Evolutionary conservation across 1,140 invertebrate species (phyloP), one percentile per base, ranked within the genome.

Genomic region (Myzus persicae): DNA sequence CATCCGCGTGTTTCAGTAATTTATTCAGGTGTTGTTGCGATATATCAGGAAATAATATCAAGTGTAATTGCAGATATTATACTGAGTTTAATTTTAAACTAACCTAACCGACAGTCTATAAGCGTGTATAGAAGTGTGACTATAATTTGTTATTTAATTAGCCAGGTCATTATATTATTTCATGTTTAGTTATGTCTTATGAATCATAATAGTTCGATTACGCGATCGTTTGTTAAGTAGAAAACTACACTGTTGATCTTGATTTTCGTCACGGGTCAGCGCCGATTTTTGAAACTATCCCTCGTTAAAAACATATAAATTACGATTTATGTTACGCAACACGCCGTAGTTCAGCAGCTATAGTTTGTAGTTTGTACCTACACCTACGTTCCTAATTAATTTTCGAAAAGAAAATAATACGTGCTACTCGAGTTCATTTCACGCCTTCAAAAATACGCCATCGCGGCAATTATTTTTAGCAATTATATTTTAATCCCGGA

Each of bases 291-390:
- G 89, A 90, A 90, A 90, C 48, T 38, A 42, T 42, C 20, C 26
- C 36, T 90, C 89, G 48, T 90, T 90, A 90, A 90, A 90, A 90
- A 24, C 46, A 40, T 54, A 90, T 90, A 90, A 51, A 54, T 90
- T 90, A 40, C 38, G 22, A 54, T 90, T 54, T 59, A 31, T 26
- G 0, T 59, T 90, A 59, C 26, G 18, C 59, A 90, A 90, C 3
- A 14, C 46, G 20, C 24, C 24, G 24, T 44, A n/a, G 31, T 31
- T n/a, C 31, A n/a, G 8, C 11, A n/a, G n/a, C n/a, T n/a, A n/a
- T n/a, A n/a, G n/a, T 44, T 8, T 44, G 7, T 20, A 46, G 42
- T 46, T n/a, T 11, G 22, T 31, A 26, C 40, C 11, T 42, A 40
- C 82, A 40, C 82, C 8, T 40, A 38, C 20, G 38, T 24, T 11